phyloP scores from a whole-genome alignment of 2,113 vertebrate genomes.

The Phoxinus phoxinus region DNA sequence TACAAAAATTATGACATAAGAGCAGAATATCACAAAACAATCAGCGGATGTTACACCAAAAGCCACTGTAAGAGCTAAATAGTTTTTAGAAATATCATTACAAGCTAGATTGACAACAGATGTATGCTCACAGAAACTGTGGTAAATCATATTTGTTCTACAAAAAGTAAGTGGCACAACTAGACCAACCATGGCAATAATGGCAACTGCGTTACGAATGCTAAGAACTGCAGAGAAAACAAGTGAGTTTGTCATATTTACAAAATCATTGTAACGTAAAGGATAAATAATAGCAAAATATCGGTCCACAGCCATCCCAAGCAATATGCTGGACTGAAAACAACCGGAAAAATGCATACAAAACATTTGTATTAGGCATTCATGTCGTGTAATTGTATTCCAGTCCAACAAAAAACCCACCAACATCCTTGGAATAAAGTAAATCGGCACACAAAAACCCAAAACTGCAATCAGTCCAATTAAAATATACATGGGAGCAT shows the following conservation, averaged over 20 bases:
- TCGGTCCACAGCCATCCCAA: conserved; percentile 46
- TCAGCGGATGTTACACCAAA: conserved; percentile 31
- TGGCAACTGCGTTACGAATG: conserved; percentile 28
- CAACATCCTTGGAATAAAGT: conserved; percentile 36
- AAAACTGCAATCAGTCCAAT: conserved; percentile 32
- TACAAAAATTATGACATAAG: conserved; percentile 37
- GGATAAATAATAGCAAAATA: conserved; percentile 49
- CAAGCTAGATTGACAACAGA: conserved; percentile 47
- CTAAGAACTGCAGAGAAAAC: conserved; percentile 32
- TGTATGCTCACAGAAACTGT: conserved; percentile 50
- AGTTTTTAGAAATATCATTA: conserved; percentile 39
- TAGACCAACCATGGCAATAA: conserved; percentile 30
- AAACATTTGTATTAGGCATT: conserved; percentile 50
- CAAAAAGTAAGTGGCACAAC: conserved; percentile 43
- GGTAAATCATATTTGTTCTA: conserved; percentile 41
- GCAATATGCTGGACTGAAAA: conserved; percentile 48
- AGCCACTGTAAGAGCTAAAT: conserved; percentile 30
- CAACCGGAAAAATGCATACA: conserved; percentile 30
- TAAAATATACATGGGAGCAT: conserved; percentile 50
- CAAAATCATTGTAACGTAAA: conserved; percentile 44
- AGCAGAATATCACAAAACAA: conserved; percentile 30
- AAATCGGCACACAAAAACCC: conserved; percentile 17
- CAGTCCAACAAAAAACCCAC: conserved; percentile 13
- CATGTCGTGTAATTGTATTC: conserved; percentile 43
- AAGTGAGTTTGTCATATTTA: conserved; percentile 41